Conservation (phyloP, 2,888 invertebrate genomes). For the Hermaeophaga mercurialis region DNA sequence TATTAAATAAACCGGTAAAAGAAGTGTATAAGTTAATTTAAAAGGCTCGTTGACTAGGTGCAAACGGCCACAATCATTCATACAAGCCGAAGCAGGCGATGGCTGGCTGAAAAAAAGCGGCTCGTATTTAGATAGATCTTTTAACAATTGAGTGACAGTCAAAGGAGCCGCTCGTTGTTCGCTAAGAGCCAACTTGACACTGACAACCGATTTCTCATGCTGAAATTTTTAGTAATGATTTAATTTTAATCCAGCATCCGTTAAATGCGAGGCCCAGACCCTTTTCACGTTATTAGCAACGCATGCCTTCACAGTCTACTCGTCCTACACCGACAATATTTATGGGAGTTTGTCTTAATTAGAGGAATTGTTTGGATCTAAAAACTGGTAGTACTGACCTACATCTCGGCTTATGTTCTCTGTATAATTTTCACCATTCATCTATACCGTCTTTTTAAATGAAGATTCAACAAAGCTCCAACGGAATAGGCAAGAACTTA, state of each 20-base stretch:
- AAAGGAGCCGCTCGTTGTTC: slow-evolving; percentile 49
- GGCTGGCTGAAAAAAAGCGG: slow-evolving; percentile 34
- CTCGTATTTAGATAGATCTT: slow-evolving; percentile 52
- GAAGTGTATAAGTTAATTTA: not conserved
- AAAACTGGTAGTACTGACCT: slow-evolving; percentile 17
- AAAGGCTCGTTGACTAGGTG: slow-evolving; percentile 6
- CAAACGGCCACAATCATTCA: slow-evolving; percentile 12
- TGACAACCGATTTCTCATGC: slow-evolving; percentile 47
- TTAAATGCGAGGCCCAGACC: slow-evolving; percentile 38
- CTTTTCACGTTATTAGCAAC: slow-evolving; percentile 45
- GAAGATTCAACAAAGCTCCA: too few species aligned
- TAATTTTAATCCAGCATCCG: slow-evolving; percentile 47
- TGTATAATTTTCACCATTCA: too few species aligned
- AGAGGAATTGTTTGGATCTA: slow-evolving; percentile 7
- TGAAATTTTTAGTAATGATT: slow-evolving; percentile 48
- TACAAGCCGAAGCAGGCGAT: slow-evolving; percentile 16
- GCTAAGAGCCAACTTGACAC: slow-evolving; percentile 45
- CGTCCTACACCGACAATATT: slow-evolving; percentile 21
- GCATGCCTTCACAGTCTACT: slow-evolving; percentile 38
- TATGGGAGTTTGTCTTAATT: slow-evolving; percentile 20
- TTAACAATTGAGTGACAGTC: slow-evolving; percentile 52
- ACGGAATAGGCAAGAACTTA: too few species aligned
- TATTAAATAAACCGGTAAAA: too few species aligned
- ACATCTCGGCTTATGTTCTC: not conserved
- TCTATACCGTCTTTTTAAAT: too few species aligned